Base-by-base conservation (phyloP, 2,797 vertebrate genomes). In the Pithecia hirsuta region DNA sequence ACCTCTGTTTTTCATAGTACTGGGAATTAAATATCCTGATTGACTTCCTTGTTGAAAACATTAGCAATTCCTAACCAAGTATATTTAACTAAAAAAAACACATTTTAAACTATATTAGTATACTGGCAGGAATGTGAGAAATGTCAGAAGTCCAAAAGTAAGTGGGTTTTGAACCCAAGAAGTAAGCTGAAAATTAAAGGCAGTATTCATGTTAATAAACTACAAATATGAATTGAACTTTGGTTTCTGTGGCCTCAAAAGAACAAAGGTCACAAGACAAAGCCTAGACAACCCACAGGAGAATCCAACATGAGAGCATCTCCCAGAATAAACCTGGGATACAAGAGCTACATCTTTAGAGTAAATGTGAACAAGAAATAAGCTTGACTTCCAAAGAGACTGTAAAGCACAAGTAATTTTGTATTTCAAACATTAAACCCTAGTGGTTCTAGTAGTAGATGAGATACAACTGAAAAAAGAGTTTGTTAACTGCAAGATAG, bases 311-410 rank as follows among this genome's bases (percentile, higher is more conserved):
- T 55, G n/a, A 33, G 24, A 52, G 52, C 5, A 24, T 8, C 13
- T 83, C 24, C 17, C 13, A 12, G 36, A 88, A 83, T 44, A 26
- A 90, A 28, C 19, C 19, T 19, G 15, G 22, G 12, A 44, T 30
- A 28, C 2, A 26, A 50, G 8, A 19, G 7, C 41, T 52, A 2
- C 2, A 4, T 9, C n/a, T 17, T 4, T 44, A 46, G 7, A 0
- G 14, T 83, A 12, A 4, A 12, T 22, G 2, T 61, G 30, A 50
- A 57, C 10, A 36, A 61, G 39, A 46, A 55, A 12, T n/a, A 6
- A 33, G 10, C 39, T 74, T 24, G 9, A 48, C 19, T 57, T 50
- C 14, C 13, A 36, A 26, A 26, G 44, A n/a, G 14, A 59, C 9
- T 57, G 7, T 20, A 50, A 64, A 46, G 39, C 59, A n/a, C 7